A percentile compares a stretch with the other conserved stretches of the same genome.
Evolutionary conservation across 1,140 invertebrate species (phyloP).

Genomic region (Megathymus violae): DNA sequence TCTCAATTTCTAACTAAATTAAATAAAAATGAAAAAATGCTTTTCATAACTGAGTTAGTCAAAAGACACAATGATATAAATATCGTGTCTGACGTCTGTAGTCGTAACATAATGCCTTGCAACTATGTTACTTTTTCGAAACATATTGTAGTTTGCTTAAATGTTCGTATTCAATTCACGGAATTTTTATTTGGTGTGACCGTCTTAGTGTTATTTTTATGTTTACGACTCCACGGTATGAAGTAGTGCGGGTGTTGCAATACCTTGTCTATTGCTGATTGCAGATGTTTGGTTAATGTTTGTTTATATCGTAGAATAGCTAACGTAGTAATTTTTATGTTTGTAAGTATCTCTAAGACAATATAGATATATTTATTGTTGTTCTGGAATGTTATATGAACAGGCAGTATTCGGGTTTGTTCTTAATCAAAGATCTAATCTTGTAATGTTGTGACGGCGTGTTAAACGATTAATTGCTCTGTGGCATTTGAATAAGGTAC

Average conservation of each 20-base stretch:
- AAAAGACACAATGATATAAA: too few relatives aligned
- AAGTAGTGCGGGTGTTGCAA: conserved; percentile 17
- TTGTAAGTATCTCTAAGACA: not conserved
- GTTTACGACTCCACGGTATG: conserved; percentile 11
- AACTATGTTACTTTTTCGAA: conserved; percentile 8
- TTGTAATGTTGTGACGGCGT: too few relatives aligned
- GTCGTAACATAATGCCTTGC: conserved; percentile 6
- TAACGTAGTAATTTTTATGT: not conserved
- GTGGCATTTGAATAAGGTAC: too few relatives aligned
- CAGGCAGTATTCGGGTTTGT: too few relatives aligned
- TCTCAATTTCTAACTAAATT: too few relatives aligned
- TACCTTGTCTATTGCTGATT: not conserved
- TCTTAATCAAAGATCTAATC: not conserved
- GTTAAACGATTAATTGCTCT: too few relatives aligned
- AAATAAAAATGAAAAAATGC: too few relatives aligned
- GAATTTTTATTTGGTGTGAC: conserved; percentile 23
- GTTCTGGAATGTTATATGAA: too few relatives aligned
- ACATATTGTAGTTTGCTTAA: conserved; percentile 10
- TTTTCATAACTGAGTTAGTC: too few relatives aligned
- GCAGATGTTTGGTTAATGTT: conserved; percentile 8
- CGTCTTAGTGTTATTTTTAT: conserved; percentile 17
- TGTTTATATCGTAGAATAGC: too few relatives aligned
- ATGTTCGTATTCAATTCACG: conserved; percentile 7
- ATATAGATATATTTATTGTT: not conserved
- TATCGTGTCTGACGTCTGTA: not conserved